These are phyloP conservation scores for Hesperia comma DNA, from an alignment of 2,888 invertebrate genomes.

Conservation along the genomic window DNA sequence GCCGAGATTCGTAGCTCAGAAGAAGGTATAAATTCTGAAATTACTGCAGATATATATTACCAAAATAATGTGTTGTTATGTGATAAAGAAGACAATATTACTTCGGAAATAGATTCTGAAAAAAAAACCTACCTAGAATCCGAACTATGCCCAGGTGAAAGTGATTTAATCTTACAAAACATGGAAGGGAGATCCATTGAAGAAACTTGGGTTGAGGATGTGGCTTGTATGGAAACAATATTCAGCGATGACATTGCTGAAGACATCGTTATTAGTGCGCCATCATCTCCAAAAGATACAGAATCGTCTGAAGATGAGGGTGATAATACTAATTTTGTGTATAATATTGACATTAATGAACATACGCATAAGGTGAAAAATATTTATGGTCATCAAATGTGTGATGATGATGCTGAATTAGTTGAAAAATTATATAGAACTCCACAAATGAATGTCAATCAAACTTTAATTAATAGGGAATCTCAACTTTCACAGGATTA, in stretches of 20 bases:
- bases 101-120: constrained; percentile 46
- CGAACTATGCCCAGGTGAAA: constrained; percentile 48
- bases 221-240: constrained; percentile 76
- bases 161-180: constrained; percentile 49
- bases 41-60: neutral
- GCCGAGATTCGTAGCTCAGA: neutral
- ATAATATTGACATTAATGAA: constrained; percentile 54
- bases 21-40: constrained; percentile 1
- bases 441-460: constrained; percentile 71
- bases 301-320: constrained; percentile 49
- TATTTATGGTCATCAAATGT: constrained; percentile 66
- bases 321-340: constrained; percentile 45
- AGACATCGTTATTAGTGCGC: constrained; percentile 61
- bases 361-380: constrained; percentile 61
- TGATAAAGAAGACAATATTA: constrained; percentile 9
- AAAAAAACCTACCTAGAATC: constrained; percentile 40
- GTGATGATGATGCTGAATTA: constrained; percentile 61
- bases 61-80: neutral
- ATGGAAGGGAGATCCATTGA: constrained; percentile 55
- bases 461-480: constrained; percentile 57
- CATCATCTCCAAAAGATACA: constrained; percentile 54
- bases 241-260: constrained; percentile 73
- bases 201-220: constrained; percentile 74
- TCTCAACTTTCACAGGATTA: constrained; percentile 43
- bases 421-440: constrained; percentile 69